Evolutionary conservation across 2,113 vertebrate genomes (phyloP), one percentile per base, ranked within the genome.

Genomic region (Salminus brasiliensis): DNA sequence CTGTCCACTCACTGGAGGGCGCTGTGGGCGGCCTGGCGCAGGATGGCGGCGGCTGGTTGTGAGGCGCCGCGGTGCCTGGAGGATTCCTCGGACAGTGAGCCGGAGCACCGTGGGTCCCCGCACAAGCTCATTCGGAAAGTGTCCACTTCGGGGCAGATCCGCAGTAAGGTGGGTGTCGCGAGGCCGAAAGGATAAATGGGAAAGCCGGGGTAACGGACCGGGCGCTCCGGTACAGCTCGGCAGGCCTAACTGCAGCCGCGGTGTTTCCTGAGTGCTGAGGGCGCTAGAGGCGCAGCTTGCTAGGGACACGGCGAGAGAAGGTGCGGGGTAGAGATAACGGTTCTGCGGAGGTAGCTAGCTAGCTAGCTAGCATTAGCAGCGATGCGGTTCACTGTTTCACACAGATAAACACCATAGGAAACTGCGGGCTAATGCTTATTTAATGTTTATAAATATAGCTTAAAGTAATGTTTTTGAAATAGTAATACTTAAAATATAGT

Each of bases 71-170:
- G 92, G 90, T 88, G 85, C 81, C 83, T 85, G 81, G 95, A 96
- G 75, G 96, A 98, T 87, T 98, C 97, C 27, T 97, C 96, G 66
- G 97, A 98, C 86, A 98, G 97, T 85, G 97, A 98, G 72, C 95
- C 95, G 68, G 96, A 97, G 85, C 95, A 96, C 88, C 95, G 95
- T 45, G 96, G 96, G 53, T 94, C 95, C 18, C 94, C 94, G 72
- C 96, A 97, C 92, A 98, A 98, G 87, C 95, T 98, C 57, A 97
- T 97, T 85, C 95, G 96, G 25, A 98, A 98, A 89, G 97, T 98
- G 78, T 98, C 97, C 68, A 98, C 97, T 49, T 97, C 96, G 27
- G 97, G 97, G 13, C 97, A 97, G 90, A 98, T 98, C 88, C 94
- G 96, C 39, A 97, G 95, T 92, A 98, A 97, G 96, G 97, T 98